Evolutionary conservation across 2,113 vertebrate species (phyloP), one percentile per base, ranked within the genome.

Genomic region (Poeciliopsis retropinna): DNA sequence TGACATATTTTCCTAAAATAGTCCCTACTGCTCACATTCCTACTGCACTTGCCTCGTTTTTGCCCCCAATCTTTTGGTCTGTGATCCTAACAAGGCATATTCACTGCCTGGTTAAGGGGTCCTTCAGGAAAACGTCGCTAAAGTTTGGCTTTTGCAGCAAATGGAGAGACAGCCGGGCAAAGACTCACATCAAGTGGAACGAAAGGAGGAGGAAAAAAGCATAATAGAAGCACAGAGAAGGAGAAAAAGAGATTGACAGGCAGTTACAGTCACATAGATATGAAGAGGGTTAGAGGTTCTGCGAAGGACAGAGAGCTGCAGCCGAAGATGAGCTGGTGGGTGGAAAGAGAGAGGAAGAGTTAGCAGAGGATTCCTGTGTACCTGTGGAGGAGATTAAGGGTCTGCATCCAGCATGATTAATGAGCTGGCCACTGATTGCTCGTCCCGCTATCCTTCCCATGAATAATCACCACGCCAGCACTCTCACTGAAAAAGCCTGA

Each of bases 301-400:
- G 68, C n/a, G 17, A 79, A 78, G 70, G 73, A 81, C 66, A 70
- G 61, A 72, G 65, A 77, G 66, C 72, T 82, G 81, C 51, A 73
- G 82, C 81, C 62, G 39, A 37, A 82, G 60, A 79, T 67, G 80
- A 88, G 67, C 47, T 3, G 0, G 69, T 77, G 70, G 74, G 67
- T 76, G 73, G 81, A 79, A 60, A 63, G 78, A 62, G 78, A 51
- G 41, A 25, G 28, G 73, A 54, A 85, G 80, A 69, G 27, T 72
- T 69, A 64, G 78, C 62, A 0, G 66, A 84, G 80, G 76, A 85
- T 87, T 87, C 67, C 64, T 80, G 80, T 81, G 67, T 89, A 92
- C 90, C 92, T 92, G 86, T 89, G 80, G 81, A 90, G 80, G 89
- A 85, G 92, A 93, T 92, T 91, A 91, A 85, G 82, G 79, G 82